A percentile compares a stretch with the other conserved stretches of the same genome.
These are phyloP conservation scores for Chaitophorus viminalis DNA, from an alignment of 2,888 invertebrate species.

Conservation along the genomic window DNA sequence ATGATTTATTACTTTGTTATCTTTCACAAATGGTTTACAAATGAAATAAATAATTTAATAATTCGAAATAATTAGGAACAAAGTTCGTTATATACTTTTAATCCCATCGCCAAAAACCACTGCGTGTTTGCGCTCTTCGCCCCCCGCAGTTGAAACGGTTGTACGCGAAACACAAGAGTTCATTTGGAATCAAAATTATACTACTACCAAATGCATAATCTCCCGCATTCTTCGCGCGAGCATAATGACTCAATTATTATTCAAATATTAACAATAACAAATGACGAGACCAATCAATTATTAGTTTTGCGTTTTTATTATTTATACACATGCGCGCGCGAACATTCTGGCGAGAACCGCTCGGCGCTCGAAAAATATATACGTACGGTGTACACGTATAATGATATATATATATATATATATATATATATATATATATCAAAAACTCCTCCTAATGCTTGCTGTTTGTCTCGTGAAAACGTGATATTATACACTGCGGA, in stretches of 20 bases:
- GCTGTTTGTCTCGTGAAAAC: no score
- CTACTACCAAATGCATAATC: background rate
- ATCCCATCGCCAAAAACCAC: background rate
- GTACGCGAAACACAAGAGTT: constrained; percentile 11
- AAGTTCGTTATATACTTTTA: background rate
- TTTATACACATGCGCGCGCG: no score
- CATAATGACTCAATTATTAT: background rate
- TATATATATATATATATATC: no score
- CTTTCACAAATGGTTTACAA: background rate
- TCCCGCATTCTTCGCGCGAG: background rate
- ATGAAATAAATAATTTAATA: constrained; percentile 41
- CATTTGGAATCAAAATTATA: constrained; percentile 10
- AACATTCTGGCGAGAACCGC: no score
- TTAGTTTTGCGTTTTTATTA: no score
- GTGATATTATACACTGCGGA: no score
- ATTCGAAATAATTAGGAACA: constrained; percentile 42
- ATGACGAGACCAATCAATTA: background rate
- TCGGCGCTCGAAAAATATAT: no score
- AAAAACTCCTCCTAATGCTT: no score
- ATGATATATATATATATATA: no score
- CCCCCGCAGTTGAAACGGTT: background rate
- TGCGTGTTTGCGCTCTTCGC: background rate
- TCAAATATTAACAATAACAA: constrained; percentile 5
- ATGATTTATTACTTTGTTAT: constrained; percentile 42
- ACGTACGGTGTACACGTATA: no score